Conservation (phyloP, 1,140 invertebrate species). For the Camponotus floridanus region DNA sequence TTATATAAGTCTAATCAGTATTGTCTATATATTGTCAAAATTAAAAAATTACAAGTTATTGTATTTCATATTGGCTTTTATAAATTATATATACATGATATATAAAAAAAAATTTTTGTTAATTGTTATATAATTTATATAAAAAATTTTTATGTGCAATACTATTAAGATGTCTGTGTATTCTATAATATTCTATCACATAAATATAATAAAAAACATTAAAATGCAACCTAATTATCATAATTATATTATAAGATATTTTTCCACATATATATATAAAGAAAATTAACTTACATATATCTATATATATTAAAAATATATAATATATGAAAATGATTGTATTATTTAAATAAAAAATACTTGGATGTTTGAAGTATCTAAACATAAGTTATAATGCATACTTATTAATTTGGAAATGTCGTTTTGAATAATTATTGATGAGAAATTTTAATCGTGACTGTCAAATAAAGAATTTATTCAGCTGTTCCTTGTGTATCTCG, state of each 20-base stretch:
- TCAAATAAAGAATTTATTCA: neutral
- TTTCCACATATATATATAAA: neutral
- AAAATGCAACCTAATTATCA: neutral
- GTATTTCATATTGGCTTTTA: slow-evolving; percentile 11
- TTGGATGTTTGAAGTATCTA: neutral
- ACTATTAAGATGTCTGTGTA: slow-evolving; percentile 1
- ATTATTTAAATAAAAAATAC: neutral
- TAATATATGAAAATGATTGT: neutral
- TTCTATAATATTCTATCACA: neutral
- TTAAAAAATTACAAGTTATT: neutral
- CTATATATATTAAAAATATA: neutral
- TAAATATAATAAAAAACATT: slow-evolving; percentile 40
- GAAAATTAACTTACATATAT: neutral
- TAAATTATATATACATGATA: slow-evolving; percentile 11
- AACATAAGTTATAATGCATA: too few species aligned
- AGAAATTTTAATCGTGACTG: neutral
- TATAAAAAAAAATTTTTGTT: slow-evolving; percentile 18
- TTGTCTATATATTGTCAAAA: slow-evolving; percentile 4
- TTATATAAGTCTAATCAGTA: slow-evolving; percentile 18
- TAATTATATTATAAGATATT: neutral
- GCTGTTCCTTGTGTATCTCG: neutral
- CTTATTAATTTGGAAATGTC: neutral
- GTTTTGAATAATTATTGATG: neutral
- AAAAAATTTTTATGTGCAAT: slow-evolving; percentile 23
- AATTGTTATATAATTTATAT: slow-evolving; percentile 40